Evolutionary conservation across 2,888 invertebrate species (phyloP).

Genomic region (Didymodactylos carnosus): DNA sequence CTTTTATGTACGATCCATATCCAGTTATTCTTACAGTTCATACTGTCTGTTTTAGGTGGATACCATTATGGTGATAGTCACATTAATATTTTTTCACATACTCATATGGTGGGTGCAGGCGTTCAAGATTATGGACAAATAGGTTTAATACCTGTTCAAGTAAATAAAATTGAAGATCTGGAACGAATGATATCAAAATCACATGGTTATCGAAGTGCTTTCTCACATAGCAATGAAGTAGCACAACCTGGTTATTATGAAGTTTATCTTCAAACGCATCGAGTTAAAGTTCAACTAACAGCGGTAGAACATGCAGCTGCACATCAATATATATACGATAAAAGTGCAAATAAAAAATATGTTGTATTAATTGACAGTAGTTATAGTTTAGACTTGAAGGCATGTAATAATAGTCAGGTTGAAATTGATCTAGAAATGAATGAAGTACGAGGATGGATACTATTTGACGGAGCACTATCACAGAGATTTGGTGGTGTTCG

Average conservation of each 20-base stretch:
- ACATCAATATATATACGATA: neutral
- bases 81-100: neutral
- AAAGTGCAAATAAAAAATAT: neutral
- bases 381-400: neutral
- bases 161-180: neutral
- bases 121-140: neutral
- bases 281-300: neutral
- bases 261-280: neutral
- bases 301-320: neutral
- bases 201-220: neutral
- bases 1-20: too few species aligned
- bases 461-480: neutral
- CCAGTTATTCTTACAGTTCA: too few species aligned
- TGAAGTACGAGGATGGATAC: neutral
- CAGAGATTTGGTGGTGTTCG: neutral
- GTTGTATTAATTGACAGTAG: neutral
- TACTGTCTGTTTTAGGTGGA: too few species aligned
- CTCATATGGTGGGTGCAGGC: neutral
- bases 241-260: neutral
- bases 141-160: neutral
- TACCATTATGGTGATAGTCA: neutral
- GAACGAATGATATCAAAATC: neutral
- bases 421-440: neutral
- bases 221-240: neutral
- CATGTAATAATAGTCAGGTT: neutral